A percentile compares a stretch with the other conserved stretches of the same genome.
Evolutionary conservation across 1,140 invertebrate genomes (phyloP).

Genomic region (Aporrectodea caliginosa): DNA sequence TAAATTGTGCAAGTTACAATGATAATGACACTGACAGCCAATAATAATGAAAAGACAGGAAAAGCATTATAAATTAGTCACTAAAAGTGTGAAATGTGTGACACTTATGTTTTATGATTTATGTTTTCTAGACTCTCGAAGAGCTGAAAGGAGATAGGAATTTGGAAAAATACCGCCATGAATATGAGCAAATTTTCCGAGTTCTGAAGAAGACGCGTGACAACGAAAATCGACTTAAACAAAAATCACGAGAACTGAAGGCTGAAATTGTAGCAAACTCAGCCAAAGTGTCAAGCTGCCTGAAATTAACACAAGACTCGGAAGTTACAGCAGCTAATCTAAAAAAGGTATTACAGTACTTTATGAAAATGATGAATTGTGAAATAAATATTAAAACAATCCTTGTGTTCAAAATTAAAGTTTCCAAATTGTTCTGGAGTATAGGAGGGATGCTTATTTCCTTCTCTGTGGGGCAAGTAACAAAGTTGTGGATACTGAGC

Average conservation of each 20-base stretch:
- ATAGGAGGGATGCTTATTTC: too few species aligned
- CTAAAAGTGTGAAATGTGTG: background rate
- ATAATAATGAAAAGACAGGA: too few species aligned
- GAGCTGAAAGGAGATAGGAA: constrained; percentile 51
- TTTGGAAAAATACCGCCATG: constrained; percentile 54
- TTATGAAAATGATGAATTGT: too few species aligned
- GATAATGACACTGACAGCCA: too few species aligned
- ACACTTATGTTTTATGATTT: too few species aligned
- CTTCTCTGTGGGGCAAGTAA: too few species aligned
- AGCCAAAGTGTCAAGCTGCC: constrained; percentile 52
- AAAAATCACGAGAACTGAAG: constrained; percentile 54
- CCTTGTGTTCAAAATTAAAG: too few species aligned
- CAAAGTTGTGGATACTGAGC: too few species aligned
- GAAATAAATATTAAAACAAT: too few species aligned
- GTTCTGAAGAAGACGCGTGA: constrained; percentile 57
- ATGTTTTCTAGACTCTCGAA: constrained; percentile 31
- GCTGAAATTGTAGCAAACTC: constrained; percentile 32
- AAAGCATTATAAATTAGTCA: background rate
- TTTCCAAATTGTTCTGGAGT: too few species aligned
- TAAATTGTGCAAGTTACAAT: too few species aligned
- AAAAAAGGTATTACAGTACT: constrained; percentile 57
- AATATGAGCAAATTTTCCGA: constrained; percentile 58
- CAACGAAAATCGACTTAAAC: constrained; percentile 56
- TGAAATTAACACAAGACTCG: constrained; percentile 56
- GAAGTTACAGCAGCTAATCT: constrained; percentile 55